A percentile compares a stretch with the other conserved stretches of the same genome.
phyloP scores from a whole-genome alignment of 2,113 vertebrate species.

The Cebus imitator region DNA sequence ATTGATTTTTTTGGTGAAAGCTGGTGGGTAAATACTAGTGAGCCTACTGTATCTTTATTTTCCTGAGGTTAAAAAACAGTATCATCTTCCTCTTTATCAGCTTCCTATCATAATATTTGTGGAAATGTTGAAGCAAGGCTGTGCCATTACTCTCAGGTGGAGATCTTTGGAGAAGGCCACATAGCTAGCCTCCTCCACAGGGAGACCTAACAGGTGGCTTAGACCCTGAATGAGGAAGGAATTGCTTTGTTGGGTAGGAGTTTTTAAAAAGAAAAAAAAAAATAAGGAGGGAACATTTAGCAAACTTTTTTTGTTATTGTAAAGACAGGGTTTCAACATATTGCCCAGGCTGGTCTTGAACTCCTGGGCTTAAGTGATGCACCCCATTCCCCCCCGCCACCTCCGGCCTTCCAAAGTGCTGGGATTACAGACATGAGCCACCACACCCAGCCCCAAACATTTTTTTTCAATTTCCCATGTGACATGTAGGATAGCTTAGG shows the following conservation, averaged over 20 bases:
- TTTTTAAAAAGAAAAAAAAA: too few species aligned
- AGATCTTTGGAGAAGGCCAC: conserved; percentile 18
- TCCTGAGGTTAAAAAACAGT: background rate
- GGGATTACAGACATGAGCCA: too few species aligned
- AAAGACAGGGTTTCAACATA: too few species aligned
- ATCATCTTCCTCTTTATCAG: background rate
- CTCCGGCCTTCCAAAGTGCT: too few species aligned
- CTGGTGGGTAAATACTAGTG: background rate
- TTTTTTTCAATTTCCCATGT: background rate
- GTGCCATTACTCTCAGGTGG: background rate
- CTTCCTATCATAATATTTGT: background rate
- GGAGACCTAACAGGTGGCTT: background rate
- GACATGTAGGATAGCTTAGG: background rate
- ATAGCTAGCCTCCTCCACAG: background rate
- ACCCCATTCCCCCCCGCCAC: too few species aligned
- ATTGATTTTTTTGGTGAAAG: conserved; percentile 28
- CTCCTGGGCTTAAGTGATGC: too few species aligned
- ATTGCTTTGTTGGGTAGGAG: too few species aligned
- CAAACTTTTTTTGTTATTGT: background rate
- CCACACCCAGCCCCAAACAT: too few species aligned
- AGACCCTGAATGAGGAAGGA: background rate
- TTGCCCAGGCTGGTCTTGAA: too few species aligned
- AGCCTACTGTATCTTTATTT: conserved; percentile 9
- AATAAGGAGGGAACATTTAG: background rate
- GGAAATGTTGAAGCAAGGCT: background rate